Base-by-base conservation (phyloP, 2,113 vertebrate species). In the Rallus limicola region DNA sequence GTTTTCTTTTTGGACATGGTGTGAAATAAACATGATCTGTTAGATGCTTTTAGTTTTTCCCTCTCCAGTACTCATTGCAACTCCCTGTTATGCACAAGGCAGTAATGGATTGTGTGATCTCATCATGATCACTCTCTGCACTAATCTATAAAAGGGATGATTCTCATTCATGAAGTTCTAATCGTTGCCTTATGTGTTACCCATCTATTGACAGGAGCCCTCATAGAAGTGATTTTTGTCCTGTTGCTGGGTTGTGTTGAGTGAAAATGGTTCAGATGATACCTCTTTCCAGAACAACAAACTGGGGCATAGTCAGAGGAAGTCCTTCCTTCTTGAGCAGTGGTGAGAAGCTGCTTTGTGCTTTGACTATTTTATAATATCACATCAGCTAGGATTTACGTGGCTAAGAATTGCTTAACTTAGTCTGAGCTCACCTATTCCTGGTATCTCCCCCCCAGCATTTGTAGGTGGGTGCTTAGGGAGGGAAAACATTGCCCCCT, bases 51-150 rank as follows among this genome's bases (percentile, higher is more conserved):
- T 82, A 25, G 68, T 79, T 95, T 68, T 68, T 34, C 10, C 6
- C 34, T 48, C 14, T 88, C 14, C 13, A 42, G 16, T 92, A 26
- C 4, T 63, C 60, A 28, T 15, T 82, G 67, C 75, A 88, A 17
- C 90, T 85, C 38, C 33, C 16, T 59, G 60, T 86, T 67, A 74
- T 26, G 33, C 33, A 40, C 28, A 67, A 86, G 25, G 34, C 40
- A 44, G 21, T 80, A 85, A 72, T 85, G 26, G 75, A 65, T 94
- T 90, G 63, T 95, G 63, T 95, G 67, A 53, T 80, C 80, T 95
- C 75, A 36, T 82, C 53, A 34, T n/a, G 75, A 65, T 82, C 28
- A 18, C 34, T 76, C 23, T 88, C 53, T 58, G 40, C 20, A 19
- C 19, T 74, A 44, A 83, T 80, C 79, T 89, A 70, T 95, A 83